Evolutionary conservation across 1,140 invertebrate species (phyloP).

Genomic region (Harlomillsia oculata): DNA sequence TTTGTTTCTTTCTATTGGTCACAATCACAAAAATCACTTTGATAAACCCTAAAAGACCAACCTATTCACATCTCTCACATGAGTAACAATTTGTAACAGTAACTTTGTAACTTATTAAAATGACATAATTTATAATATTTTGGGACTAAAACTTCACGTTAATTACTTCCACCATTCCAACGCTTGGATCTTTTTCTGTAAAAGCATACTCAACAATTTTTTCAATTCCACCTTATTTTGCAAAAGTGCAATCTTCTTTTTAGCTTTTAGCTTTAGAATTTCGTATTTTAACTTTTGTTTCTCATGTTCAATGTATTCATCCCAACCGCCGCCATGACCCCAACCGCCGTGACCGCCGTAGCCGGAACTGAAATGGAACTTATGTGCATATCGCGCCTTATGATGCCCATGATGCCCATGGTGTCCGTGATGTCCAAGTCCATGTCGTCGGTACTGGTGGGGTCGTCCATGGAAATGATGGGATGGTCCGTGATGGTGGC

Average conservation of each 20-base stretch:
- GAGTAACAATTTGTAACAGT: no score
- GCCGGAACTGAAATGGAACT: slow-evolving; percentile 1
- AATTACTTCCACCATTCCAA: slow-evolving; percentile 35
- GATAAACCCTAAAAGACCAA: no score
- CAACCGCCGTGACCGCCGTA: background rate
- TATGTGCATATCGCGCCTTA: background rate
- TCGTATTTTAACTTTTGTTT: slow-evolving; percentile 34
- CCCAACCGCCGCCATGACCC: background rate
- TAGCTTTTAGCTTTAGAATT: slow-evolving; percentile 34
- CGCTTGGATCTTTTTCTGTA: slow-evolving; percentile 35
- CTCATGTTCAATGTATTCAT: slow-evolving; percentile 27
- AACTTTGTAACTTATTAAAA: no score
- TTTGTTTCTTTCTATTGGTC: background rate
- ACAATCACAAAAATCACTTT: background rate
- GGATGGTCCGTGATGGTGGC: background rate
- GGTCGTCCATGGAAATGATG: background rate
- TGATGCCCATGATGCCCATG: background rate
- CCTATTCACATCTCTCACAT: no score
- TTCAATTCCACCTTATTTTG: slow-evolving; percentile 35
- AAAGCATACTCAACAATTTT: slow-evolving; percentile 32
- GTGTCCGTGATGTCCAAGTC: background rate
- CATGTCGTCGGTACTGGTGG: background rate
- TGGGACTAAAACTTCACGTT: no score
- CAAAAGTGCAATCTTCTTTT: slow-evolving; percentile 33
- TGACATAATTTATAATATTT: no score